Evolutionary conservation across 1,140 invertebrate species (phyloP).

Genomic region (Dreissena rostriformis): DNA sequence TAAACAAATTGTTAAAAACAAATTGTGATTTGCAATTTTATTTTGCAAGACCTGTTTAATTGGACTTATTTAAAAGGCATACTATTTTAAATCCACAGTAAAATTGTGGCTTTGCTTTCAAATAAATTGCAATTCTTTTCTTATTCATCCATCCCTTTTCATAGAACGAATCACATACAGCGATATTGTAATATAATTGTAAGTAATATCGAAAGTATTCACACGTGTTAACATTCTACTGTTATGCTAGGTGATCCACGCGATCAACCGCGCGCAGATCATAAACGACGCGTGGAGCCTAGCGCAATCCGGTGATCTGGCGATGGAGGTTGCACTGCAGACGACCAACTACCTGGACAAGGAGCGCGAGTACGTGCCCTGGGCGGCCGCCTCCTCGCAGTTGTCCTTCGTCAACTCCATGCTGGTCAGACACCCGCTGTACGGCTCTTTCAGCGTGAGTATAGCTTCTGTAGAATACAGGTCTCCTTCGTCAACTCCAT

Average conservation of each 20-base stretch:
- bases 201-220: too few species aligned
- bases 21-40: neutral
- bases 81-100: too few species aligned
- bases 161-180: too few species aligned
- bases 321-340: conserved; percentile 86
- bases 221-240: too few species aligned
- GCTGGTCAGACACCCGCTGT: conserved; percentile 85
- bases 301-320: conserved; percentile 87
- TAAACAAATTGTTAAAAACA: neutral
- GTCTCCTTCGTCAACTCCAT: too few species aligned
- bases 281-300: conserved; percentile 92
- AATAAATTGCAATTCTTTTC: too few species aligned
- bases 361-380: conserved; percentile 87
- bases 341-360: conserved; percentile 87
- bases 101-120: too few species aligned
- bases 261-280: conserved; percentile 92
- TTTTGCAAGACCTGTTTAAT: neutral
- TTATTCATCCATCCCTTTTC: too few species aligned
- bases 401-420: conserved; percentile 86
- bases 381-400: conserved; percentile 84
- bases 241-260: conserved; percentile 84
- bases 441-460: conserved; percentile 70
- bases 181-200: too few species aligned
- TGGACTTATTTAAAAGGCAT: neutral
- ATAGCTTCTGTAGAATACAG: neutral